These are phyloP conservation scores for Eristalis arbustorum DNA, from an alignment of 2,888 invertebrate species.

Conservation along the genomic window DNA sequence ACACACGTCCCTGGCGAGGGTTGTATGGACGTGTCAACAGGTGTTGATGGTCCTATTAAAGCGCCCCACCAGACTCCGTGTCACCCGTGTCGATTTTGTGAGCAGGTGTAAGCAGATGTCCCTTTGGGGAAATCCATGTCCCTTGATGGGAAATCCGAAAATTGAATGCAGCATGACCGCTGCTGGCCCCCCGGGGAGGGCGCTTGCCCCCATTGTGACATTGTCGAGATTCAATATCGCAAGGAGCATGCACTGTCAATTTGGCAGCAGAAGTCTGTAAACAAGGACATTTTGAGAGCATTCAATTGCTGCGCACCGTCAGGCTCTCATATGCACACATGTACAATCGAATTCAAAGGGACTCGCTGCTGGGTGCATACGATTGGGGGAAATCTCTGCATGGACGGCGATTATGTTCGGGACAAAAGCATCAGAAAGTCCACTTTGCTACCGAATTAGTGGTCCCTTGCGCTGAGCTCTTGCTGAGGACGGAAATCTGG, in stretches of 20 bases:
- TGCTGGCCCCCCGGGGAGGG: neutral
- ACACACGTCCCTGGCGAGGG: neutral
- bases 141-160: neutral
- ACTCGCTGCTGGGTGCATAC: neutral
- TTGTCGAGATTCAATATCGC: neutral
- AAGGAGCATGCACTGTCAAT: neutral
- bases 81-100: neutral
- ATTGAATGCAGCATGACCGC: slow-evolving; percentile 26
- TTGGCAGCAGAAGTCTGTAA: neutral
- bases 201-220: neutral
- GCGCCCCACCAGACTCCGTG: neutral
- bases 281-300: neutral
- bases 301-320: neutral
- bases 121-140: neutral
- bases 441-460: neutral
- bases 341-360: neutral
- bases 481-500: neutral
- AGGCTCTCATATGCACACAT: neutral
- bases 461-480: neutral
- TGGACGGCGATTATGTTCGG: neutral
- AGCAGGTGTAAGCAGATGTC: neutral
- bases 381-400: neutral
- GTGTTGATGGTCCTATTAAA: neutral
- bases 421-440: neutral
- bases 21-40: neutral